These are phyloP conservation scores for Pyrrhia umbra DNA, from an alignment of 2,888 invertebrate genomes.

Conservation along the genomic window DNA sequence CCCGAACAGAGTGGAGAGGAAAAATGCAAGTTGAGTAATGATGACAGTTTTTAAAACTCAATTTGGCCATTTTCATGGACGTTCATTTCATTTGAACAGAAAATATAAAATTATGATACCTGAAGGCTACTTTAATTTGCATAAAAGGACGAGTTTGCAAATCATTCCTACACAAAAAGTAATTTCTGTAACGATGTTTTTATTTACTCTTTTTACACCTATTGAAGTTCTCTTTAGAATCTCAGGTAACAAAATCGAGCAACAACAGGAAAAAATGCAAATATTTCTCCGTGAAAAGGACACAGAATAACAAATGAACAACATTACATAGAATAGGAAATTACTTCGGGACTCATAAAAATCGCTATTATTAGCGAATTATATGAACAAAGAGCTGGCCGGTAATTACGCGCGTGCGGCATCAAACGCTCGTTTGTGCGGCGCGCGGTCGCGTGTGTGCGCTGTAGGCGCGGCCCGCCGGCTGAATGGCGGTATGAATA, in stretches of 20 bases:
- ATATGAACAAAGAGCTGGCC: conserved; percentile 56
- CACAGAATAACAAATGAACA: conserved; percentile 58
- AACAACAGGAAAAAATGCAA: conserved; percentile 40
- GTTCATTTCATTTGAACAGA: conserved; percentile 46
- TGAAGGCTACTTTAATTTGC: conserved; percentile 44
- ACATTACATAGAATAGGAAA: conserved; percentile 48
- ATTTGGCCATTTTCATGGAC: conserved; percentile 59
- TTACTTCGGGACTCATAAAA: conserved; percentile 56
- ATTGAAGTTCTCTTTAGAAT: conserved; percentile 10
- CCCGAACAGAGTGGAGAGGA: conserved; percentile 38
- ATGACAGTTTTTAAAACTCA: conserved; percentile 57
- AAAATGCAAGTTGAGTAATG: conserved; percentile 57
- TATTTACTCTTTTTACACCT: conserved; percentile 8
- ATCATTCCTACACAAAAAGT: not conserved
- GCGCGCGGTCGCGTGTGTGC: conserved; percentile 20
- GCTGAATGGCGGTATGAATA: conserved; percentile 45
- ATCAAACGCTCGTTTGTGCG: conserved; percentile 63
- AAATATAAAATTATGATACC: conserved; percentile 47
- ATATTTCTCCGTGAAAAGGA: conserved; percentile 33
- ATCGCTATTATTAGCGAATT: conserved; percentile 63
- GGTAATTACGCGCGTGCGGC: conserved; percentile 52
- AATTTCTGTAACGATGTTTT: conserved; percentile 13
- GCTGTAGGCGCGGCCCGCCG: conserved; percentile 12
- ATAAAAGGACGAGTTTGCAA: conserved; percentile 13
- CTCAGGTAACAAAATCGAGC: conserved; percentile 20